phyloP scores from a whole-genome alignment of 2,113 vertebrate genomes.

The Nycticorax nycticorax region DNA sequence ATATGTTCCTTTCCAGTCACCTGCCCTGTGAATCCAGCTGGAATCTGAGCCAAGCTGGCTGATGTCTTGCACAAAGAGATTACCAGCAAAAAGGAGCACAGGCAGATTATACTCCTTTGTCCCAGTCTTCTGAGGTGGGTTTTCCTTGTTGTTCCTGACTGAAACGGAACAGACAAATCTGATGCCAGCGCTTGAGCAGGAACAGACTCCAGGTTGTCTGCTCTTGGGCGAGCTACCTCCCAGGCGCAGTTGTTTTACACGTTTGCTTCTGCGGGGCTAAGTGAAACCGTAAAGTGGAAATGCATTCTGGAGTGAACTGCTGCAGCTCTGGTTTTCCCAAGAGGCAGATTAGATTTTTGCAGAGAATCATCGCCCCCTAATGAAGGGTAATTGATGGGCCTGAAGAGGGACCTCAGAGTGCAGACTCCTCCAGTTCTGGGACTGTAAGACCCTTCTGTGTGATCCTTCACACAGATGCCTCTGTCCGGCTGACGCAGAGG shows the following conservation, averaged over 20 bases:
- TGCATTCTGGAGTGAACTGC: background rate
- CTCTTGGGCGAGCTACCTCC: background rate
- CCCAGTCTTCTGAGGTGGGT: background rate
- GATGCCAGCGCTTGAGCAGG: background rate
- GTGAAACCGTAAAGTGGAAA: background rate
- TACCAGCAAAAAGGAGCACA: background rate
- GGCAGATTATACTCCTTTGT: background rate
- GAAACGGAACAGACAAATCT: background rate
- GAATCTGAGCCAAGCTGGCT: background rate
- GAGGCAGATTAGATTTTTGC: constrained; percentile 25
- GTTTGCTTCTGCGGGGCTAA: background rate
- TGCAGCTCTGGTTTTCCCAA: background rate
- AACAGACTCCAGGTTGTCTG: background rate
- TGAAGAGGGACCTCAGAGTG: background rate
- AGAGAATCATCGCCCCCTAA: constrained; percentile 11
- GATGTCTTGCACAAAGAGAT: background rate
- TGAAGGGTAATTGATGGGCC: constrained; percentile 16
- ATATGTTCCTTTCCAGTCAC: background rate
- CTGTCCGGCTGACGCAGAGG: background rate
- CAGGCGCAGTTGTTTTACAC: background rate
- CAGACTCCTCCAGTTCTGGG: background rate
- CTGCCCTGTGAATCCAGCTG: background rate
- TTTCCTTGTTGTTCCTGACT: background rate
- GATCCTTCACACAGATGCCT: constrained; percentile 31
- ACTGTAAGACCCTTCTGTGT: constrained; percentile 12